Conservation (phyloP, 2,113 vertebrate genomes). For the Scophthalmus maximus region DNA sequence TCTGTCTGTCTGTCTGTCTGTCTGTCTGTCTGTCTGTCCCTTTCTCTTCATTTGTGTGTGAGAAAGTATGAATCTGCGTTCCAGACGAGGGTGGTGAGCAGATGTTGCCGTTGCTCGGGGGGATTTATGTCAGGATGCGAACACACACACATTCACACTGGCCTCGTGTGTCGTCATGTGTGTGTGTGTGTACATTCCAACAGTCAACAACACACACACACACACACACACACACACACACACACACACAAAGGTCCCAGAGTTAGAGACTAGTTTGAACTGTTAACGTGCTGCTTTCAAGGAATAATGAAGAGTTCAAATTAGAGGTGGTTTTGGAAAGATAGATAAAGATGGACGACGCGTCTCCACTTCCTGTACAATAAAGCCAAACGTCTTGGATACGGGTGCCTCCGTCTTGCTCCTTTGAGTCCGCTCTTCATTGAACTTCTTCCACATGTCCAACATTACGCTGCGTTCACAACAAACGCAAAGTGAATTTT, state of each 20-base stretch:
- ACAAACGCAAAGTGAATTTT: no score
- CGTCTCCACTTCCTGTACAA: no score
- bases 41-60: slow-evolving; percentile 37
- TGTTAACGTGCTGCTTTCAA: background rate
- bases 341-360: no score
- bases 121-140: slow-evolving; percentile 68
- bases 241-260: background rate
- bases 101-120: slow-evolving; percentile 75
- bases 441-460: no score
- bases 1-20: slow-evolving; percentile 7
- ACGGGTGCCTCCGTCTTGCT: no score
- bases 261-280: slow-evolving; percentile 2
- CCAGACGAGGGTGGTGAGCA: slow-evolving; percentile 47
- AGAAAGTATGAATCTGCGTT: slow-evolving; percentile 53
- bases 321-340: background rate
- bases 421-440: no score
- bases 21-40: background rate
- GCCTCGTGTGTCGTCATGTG: slow-evolving; percentile 49
- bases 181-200: slow-evolving; percentile 59
- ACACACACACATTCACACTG: slow-evolving; percentile 18
- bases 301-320: background rate
- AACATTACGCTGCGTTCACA: no score
- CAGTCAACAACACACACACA: slow-evolving; percentile 42
- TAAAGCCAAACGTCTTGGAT: no score
- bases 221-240: slow-evolving; percentile 22